Evolutionary conservation across 2,888 invertebrate genomes (phyloP).

Genomic region (Phragmatobia fuliginosa): DNA sequence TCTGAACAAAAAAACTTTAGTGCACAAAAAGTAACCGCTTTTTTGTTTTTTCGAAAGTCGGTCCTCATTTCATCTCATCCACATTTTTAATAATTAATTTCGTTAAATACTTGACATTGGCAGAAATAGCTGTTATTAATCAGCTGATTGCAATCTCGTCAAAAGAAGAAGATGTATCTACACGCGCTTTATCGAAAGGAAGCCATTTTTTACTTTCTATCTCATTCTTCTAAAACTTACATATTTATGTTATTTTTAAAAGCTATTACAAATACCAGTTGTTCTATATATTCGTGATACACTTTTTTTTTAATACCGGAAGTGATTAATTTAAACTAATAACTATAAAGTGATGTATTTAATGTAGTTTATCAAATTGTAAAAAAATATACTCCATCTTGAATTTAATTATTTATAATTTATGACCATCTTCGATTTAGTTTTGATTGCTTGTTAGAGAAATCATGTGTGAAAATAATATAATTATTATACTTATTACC

Average conservation of each 20-base stretch:
- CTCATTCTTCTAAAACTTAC: not conserved
- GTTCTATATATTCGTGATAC: not conserved
- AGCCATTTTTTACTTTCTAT: not conserved
- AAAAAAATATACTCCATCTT: not conserved
- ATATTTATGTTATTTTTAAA: not conserved
- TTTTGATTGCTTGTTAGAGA: not conserved
- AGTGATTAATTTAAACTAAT: slow-evolving; percentile 6
- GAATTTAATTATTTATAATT: not conserved
- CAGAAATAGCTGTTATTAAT: too few species aligned
- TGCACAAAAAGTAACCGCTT: too few species aligned
- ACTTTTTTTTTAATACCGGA: slow-evolving; percentile 2
- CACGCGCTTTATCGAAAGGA: not conserved
- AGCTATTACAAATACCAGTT: not conserved
- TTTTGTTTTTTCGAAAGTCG: too few species aligned
- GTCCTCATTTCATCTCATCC: too few species aligned
- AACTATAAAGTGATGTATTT: not conserved
- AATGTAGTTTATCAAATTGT: not conserved
- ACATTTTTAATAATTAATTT: too few species aligned
- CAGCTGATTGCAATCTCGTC: too few species aligned
- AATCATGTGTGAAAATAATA: not conserved
- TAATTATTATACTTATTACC: too few species aligned
- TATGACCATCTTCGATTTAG: slow-evolving; percentile 3
- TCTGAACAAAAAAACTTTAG: too few species aligned
- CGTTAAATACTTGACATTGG: too few species aligned
- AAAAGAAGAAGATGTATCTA: too few species aligned